Percentiles rank a stretch among this genome's conserved stretches.
phyloP scores from a whole-genome alignment of 2,888 invertebrate species.

The Galerucella pusilla region DNA sequence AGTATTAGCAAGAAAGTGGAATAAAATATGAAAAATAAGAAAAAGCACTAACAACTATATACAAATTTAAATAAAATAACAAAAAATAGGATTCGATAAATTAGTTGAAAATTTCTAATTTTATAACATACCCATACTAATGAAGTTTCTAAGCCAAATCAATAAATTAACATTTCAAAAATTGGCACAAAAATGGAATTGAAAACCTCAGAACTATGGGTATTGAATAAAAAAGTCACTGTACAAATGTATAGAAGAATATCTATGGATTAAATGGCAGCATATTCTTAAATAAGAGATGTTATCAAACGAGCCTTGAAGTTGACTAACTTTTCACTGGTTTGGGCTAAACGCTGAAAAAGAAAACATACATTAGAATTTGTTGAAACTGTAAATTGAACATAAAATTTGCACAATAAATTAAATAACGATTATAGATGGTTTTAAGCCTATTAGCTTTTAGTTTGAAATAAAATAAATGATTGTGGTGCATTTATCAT shows the following conservation, averaged over 20 bases:
- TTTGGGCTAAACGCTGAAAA: conserved; percentile 82
- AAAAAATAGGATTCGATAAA: conserved; percentile 54
- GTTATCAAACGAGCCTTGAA: conserved; percentile 93
- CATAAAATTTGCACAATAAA: not conserved
- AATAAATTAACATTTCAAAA: conserved; percentile 6
- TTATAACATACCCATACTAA: conserved; percentile 15
- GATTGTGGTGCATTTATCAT: no score
- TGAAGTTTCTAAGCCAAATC: not conserved
- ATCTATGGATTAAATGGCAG: conserved; percentile 34
- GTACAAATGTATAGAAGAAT: conserved; percentile 22
- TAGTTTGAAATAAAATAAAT: no score
- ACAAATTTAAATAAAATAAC: conserved; percentile 55
- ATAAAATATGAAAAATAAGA: conserved; percentile 19
- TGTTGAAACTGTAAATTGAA: conserved; percentile 14
- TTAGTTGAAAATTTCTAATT: conserved; percentile 45
- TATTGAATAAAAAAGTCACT: conserved; percentile 15
- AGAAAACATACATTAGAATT: conserved; percentile 45
- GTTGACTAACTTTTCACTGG: conserved; percentile 92
- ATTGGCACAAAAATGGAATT: conserved; percentile 5
- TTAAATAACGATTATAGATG: no score
- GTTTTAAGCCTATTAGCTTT: no score
- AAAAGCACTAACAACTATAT: conserved; percentile 47
- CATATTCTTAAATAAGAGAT: conserved; percentile 79
- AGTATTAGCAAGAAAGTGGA: conserved; percentile 29
- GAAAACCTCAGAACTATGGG: conserved; percentile 12